Evolutionary conservation across 2,113 vertebrate species (phyloP), one percentile per base, ranked within the genome.

Genomic region (Lycaon pictus): DNA sequence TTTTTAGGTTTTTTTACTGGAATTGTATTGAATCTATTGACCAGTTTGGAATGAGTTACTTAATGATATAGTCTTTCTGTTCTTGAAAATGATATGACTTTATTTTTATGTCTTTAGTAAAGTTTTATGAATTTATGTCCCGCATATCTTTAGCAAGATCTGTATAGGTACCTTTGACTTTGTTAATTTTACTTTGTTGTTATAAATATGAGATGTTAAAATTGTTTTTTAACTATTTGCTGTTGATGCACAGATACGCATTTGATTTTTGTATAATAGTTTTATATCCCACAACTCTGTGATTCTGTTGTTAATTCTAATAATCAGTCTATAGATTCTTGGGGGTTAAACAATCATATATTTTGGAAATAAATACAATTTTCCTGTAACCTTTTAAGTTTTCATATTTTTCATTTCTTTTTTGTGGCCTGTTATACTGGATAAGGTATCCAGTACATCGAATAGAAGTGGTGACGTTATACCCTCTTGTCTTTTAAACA

Each of bases 301-400:
- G 87, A 69, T 23, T 95, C 35, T 72, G 11, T 67, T 81, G 77
- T 48, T 51, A 58, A 53, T 32, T 53, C 55, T 87, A 81, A 85
- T 35, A 90, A 74, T 82, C 86, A 84, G 6, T 87, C 74, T 67
- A 23, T 67, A 90, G 67, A 67, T 27, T 88, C 22, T 51, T 94
- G 15, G 29, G 32, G 0, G 11, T 63, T 79, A 74, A 93, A 69
- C 15, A 85, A 65, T 82, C 13, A 77, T 62, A 77, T 69, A 23
- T 86, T 81, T 93, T 91, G 27, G 91, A 95, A 82, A 88, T 90
- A 96, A 87, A 63, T 88, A 48, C 17, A 62, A 80, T 92, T 92
- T 60, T 85, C 35, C 62, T 92, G 19, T 7, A 29, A 29, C 22
- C 17, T 89, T 62, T 65, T 25, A 79, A 62, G 48, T 63, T 69